These are phyloP conservation scores for Mormyrus lacerda DNA, from an alignment of 2,113 vertebrate genomes.

Conservation along the genomic window DNA sequence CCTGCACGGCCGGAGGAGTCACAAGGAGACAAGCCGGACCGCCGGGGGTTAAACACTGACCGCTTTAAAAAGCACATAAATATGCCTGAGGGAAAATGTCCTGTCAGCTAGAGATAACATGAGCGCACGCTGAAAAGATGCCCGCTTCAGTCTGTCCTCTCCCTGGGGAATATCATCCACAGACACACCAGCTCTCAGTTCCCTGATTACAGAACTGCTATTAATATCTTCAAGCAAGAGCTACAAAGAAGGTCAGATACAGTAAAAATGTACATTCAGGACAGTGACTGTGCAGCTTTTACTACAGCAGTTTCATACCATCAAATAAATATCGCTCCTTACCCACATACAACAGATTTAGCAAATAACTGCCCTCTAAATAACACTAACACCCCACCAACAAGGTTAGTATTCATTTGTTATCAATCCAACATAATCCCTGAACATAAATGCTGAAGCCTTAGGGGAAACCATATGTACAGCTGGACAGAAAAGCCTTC, in stretches of 20 bases:
- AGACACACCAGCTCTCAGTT: neutral
- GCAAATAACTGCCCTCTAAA: neutral
- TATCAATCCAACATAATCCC: too few relatives aligned
- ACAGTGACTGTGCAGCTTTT: neutral
- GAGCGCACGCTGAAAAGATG: neutral
- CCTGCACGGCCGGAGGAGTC: conserved; percentile 53
- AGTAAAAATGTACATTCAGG: neutral
- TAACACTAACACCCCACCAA: neutral
- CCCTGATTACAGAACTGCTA: conserved; percentile 31
- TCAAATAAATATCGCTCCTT: neutral
- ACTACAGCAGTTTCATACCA: neutral
- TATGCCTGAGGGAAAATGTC: neutral
- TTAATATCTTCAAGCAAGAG: conserved; percentile 37
- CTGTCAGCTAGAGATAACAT: neutral
- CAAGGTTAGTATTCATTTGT: neutral
- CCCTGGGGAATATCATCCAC: conserved; percentile 20
- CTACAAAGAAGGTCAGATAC: neutral
- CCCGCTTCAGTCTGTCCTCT: conserved; percentile 39
- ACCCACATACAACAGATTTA: neutral
- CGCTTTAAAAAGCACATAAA: neutral
- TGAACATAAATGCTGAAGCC: neutral
- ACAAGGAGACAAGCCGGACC: neutral
- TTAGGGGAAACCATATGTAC: neutral
- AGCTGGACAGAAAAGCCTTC: neutral
- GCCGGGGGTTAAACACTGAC: neutral